Evolutionary conservation across 2,888 invertebrate genomes (phyloP), one percentile per base, ranked within the genome.

Genomic region (Drosophila tanythrix): DNA sequence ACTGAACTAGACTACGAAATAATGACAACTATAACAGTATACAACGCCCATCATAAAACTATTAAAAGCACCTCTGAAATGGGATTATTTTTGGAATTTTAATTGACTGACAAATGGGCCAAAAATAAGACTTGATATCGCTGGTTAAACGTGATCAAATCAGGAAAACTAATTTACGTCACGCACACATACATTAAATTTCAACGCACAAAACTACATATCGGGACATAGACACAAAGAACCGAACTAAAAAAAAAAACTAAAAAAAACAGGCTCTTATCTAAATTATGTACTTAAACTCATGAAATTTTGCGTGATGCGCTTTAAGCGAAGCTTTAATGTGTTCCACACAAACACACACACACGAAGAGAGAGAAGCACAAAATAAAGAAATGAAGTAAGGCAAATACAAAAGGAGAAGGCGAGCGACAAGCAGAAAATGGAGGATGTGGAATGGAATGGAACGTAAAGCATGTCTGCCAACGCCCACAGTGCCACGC

Each of bases 271-370:
- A 46, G 40, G 56, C 48, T 51, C 48, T 77, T 81, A 81, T 79
- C 76, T 80, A 74, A 81, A 81, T 76, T 66, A 84, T 83, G 70
- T 63, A 69, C 62, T 68, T 60, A 72, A 73, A 81, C 40, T 71
- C 69, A 40, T 63, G 64, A 65, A 74, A 63, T 60, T 70, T 46
- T 36, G 25, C 36, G 55, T 27, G 48, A 64, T 35, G 69, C 78
- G 69, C 84, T 82, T 82, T 70, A 82, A 82, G 83, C 68, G 66
- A 52, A 55, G 65, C 82, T 82, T 82, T 82, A 82, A 82, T 75
- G 72, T 59, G 76, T 50, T 27, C 0, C 55, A 27, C 25, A 55
- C 27, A 27, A 15, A 25, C 13, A 50, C 10, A 27, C 5, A 50
- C 0, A 27, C 1, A 48, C 33, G 7, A 48, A 46, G 13, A 27